Base-by-base conservation (phyloP, 2,888 invertebrate species). In the Lasius platythorax region DNA sequence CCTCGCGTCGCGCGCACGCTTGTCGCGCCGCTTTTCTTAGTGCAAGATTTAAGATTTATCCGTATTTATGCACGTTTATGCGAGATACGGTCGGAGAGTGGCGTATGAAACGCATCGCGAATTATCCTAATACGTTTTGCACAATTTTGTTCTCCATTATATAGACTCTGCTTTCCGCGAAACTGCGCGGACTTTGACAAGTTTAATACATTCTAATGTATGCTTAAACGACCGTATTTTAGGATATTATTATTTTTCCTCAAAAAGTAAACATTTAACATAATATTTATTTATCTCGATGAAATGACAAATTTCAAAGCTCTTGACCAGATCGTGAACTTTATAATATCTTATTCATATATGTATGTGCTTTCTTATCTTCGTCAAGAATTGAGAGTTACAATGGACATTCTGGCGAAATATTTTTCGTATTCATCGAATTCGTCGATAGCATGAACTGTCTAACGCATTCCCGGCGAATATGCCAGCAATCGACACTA, bases 401-500 rank as follows among this genome's bases (percentile, higher is more conserved):
- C n/a, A 53, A 79, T 37, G 46, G 33, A 3, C 56, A 33, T 12
- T 28, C 61, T 37, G 28, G 18, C 23, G 46, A 37, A 37, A 81
- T 37, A 61, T 81, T 61, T 73, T 61, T 33, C 11, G 56, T 72
- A 61, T 63, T 37, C 73, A 73, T 81, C 70, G 79, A 73, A 73
- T 79, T 79, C 79, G 72, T 61, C 79, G 79, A 63, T 12, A 33
- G 73, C 33, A 79, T 46, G 40, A 70, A 78, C 78, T 70, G 61
- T 73, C 72, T 79, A 58, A 79, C 79, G 72, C 79, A 70, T 79
- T 73, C 37, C 46, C 73, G 18, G 9, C 61, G 73, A 81, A 81
- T 81, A 81, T 81, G 79, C 46, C 79, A 61, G 72, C 79, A 81
- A 81, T 81, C 79, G 79, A 73, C 61, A 61, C 33, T 81, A 70